Percentiles rank a stretch among this genome's conserved stretches.
phyloP scores from a whole-genome alignment of 2,797 vertebrate genomes.

The Acestrorhynchus altus region DNA sequence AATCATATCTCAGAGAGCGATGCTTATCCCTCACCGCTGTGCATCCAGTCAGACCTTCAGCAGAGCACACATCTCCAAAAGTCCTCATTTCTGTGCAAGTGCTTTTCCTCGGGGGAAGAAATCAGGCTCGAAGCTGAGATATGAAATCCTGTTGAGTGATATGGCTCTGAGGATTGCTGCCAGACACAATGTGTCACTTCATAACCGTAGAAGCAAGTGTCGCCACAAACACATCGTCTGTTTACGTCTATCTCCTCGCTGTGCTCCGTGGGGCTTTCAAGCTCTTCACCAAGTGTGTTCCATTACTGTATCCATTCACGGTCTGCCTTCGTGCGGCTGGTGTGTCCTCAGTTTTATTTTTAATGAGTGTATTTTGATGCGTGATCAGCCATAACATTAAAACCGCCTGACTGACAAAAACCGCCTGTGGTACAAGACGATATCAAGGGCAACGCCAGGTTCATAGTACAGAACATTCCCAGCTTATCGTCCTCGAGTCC shows the following conservation, averaged over 20 bases:
- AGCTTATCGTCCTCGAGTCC: too few relatives aligned
- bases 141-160: background rate
- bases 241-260: background rate
- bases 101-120: background rate
- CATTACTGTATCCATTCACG: conserved; percentile 35
- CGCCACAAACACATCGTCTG: background rate
- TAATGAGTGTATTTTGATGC: too few relatives aligned
- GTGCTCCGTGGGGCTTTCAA: background rate
- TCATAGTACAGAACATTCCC: too few relatives aligned
- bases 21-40: background rate
- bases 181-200: conserved; percentile 5
- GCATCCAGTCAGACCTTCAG: background rate
- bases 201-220: background rate
- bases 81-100: background rate
- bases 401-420: too few relatives aligned
- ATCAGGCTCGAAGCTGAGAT: background rate
- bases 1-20: conserved; percentile 2
- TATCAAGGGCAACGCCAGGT: too few relatives aligned
- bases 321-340: background rate
- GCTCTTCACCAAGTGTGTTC: background rate
- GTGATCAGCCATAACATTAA: too few relatives aligned
- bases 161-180: background rate
- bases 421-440: too few relatives aligned
- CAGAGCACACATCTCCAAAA: background rate
- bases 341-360: background rate